Percentiles rank a stretch among this genome's conserved stretches.
These are phyloP conservation scores for Napeogenes sylphis DNA, from an alignment of 2,888 invertebrate species.

Conservation along the genomic window DNA sequence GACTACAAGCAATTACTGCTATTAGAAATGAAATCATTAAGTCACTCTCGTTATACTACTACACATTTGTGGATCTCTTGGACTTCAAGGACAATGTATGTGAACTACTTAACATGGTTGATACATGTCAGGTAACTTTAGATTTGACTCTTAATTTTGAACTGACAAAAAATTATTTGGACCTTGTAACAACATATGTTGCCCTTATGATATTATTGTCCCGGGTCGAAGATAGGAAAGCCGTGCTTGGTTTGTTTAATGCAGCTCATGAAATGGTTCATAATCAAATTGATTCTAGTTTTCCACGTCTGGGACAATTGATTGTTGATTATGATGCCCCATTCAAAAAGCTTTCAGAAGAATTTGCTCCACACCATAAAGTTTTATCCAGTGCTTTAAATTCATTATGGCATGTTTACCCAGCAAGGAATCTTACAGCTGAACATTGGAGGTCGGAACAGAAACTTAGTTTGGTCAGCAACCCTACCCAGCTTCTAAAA, in stretches of 20 bases:
- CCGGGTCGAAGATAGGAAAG: slow-evolving; percentile 97
- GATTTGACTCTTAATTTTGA: slow-evolving; percentile 98
- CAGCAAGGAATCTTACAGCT: slow-evolving; percentile 92
- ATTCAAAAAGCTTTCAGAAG: slow-evolving; percentile 95
- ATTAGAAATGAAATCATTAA: slow-evolving; percentile 97
- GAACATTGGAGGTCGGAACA: slow-evolving; percentile 96
- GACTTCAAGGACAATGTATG: slow-evolving; percentile 98
- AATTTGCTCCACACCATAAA: slow-evolving; percentile 96
- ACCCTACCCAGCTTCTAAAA: slow-evolving; percentile 95
- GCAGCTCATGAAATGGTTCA: slow-evolving; percentile 98
- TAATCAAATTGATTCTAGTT: slow-evolving; percentile 91
- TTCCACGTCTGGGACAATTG: slow-evolving; percentile 97
- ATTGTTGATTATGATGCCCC: slow-evolving; percentile 98
- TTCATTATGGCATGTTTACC: slow-evolving; percentile 92
- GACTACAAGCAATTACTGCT: slow-evolving; percentile 89
- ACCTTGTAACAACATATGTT: slow-evolving; percentile 95
- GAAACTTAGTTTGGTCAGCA: slow-evolving; percentile 94
- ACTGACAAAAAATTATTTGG: slow-evolving; percentile 95
- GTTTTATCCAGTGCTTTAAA: slow-evolving; percentile 90
- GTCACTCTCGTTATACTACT: slow-evolving; percentile 97
- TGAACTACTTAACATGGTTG: slow-evolving; percentile 95
- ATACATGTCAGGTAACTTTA: slow-evolving; percentile 95
- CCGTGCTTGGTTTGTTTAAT: slow-evolving; percentile 97
- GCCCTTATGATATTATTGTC: slow-evolving; percentile 98
- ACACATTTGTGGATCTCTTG: slow-evolving; percentile 98